Evolutionary conservation across 2,113 vertebrate species (phyloP).

Genomic region (Peromyscus maniculatus): DNA sequence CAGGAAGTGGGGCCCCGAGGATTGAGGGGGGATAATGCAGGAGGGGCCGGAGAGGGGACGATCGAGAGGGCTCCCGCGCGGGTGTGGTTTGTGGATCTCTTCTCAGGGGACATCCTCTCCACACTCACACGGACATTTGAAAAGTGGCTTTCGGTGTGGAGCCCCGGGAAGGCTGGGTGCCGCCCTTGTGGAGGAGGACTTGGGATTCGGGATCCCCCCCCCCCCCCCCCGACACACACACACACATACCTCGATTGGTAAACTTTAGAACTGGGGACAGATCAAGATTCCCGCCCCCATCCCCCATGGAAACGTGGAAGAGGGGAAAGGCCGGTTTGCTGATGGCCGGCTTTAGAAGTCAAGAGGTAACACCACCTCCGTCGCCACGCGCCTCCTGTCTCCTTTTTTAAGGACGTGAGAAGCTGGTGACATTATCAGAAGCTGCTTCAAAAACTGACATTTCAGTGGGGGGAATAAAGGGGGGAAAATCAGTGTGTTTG

Average conservation of each 20-base stretch:
- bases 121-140: background rate
- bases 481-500: background rate
- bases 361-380: slow-evolving; percentile 3
- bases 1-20: slow-evolving; percentile 54
- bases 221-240: background rate
- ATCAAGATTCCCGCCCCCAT: background rate
- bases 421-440: slow-evolving; percentile 46
- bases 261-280: slow-evolving; percentile 11
- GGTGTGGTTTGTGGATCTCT: background rate
- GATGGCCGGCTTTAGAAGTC: slow-evolving; percentile 15
- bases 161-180: background rate
- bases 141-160: slow-evolving; percentile 3
- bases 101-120: background rate
- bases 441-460: slow-evolving; percentile 66
- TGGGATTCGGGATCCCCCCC: background rate
- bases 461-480: background rate
- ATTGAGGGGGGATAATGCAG: background rate
- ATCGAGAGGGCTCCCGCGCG: background rate
- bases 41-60: background rate
- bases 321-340: background rate
- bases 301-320: background rate
- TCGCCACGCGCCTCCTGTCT: background rate
- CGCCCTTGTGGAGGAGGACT: background rate
- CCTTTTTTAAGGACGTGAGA: slow-evolving; percentile 46
- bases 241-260: background rate